Conservation (phyloP, 2,113 vertebrate species). For the Beaufortia kweichowensis region DNA sequence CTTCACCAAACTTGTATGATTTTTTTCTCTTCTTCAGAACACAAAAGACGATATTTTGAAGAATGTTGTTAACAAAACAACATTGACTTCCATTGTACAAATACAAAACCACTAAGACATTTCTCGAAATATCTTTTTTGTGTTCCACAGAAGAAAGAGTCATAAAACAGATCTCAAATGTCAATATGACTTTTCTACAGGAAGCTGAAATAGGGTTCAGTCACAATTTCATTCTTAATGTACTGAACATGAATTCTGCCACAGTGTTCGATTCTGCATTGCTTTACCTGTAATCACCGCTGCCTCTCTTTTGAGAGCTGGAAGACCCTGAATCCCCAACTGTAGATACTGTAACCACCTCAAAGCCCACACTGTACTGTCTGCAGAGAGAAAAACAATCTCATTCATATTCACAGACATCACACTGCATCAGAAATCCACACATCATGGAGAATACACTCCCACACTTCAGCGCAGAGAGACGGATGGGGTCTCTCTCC, state of each 20-base stretch:
- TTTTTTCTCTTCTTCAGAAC: too few species aligned
- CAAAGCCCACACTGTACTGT: conserved; percentile 91
- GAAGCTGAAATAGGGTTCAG: too few species aligned
- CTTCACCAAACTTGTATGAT: too few species aligned
- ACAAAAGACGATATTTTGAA: too few species aligned
- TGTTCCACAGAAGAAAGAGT: too few species aligned
- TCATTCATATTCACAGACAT: conserved; percentile 26
- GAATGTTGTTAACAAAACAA: too few species aligned
- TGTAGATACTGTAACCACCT: conserved; percentile 82
- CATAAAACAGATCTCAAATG: too few species aligned
- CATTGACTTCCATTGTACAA: too few species aligned
- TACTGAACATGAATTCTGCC: not conserved
- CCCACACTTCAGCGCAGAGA: not conserved
- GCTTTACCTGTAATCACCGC: conserved; percentile 93
- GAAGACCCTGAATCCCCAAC: conserved; percentile 79
- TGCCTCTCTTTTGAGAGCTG: conserved; percentile 84
- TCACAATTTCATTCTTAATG: too few species aligned
- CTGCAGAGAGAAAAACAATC: conserved; percentile 59
- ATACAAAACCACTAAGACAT: too few species aligned
- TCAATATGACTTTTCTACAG: too few species aligned
- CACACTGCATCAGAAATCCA: not conserved
- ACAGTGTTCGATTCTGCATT: not conserved
- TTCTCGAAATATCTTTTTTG: too few species aligned
- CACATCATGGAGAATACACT: not conserved
- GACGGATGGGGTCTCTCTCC: not conserved